These are phyloP conservation scores for Dicerorhinus sumatrensis DNA, from an alignment of 2,113 vertebrate genomes.

Conservation along the genomic window DNA sequence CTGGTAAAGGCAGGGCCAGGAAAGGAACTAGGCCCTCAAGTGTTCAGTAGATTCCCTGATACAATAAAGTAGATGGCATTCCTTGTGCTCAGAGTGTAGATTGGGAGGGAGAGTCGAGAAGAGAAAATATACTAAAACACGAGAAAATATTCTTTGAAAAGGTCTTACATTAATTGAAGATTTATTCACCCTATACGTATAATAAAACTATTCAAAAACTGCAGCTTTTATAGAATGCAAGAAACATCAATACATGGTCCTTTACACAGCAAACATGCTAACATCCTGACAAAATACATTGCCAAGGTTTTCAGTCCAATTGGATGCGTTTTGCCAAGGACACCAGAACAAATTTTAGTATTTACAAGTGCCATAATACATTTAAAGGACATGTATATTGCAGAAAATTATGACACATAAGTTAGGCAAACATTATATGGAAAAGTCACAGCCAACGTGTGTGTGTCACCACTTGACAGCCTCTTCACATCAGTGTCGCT, in stretches of 20 bases:
- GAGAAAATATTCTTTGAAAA: background rate
- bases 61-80: background rate
- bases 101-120: background rate
- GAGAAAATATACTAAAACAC: background rate
- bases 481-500: background rate
- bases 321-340: slow-evolving; percentile 27
- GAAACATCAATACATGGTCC: background rate
- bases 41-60: background rate
- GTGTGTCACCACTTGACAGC: background rate
- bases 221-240: background rate
- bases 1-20: background rate
- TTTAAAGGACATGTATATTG: slow-evolving; percentile 8
- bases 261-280: background rate
- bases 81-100: background rate
- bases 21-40: background rate
- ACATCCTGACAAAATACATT: background rate
- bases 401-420: slow-evolving; percentile 40
- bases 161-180: background rate
- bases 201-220: slow-evolving; percentile 50
- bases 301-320: background rate
- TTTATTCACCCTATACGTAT: background rate
- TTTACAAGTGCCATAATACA: background rate
- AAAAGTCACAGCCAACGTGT: background rate
- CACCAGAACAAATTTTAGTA: background rate
- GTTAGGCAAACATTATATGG: background rate